These are phyloP conservation scores for Aphyosemion australe DNA, from an alignment of 2,113 vertebrate genomes.

Conservation along the genomic window DNA sequence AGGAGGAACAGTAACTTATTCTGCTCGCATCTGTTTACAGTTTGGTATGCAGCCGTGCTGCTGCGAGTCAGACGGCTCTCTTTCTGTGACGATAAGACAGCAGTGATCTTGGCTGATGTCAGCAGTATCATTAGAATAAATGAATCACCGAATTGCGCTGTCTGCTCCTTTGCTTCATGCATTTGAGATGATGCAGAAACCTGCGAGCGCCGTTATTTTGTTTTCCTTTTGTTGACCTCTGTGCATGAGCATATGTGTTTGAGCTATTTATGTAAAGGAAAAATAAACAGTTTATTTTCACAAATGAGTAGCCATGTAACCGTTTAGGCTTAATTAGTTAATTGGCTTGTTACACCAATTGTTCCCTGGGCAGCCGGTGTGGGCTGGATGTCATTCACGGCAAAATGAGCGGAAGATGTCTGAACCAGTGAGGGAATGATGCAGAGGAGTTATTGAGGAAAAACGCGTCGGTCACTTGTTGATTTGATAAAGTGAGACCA, in stretches of 20 bases:
- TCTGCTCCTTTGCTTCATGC: slow-evolving; percentile 35
- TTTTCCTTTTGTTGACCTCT: slow-evolving; percentile 62
- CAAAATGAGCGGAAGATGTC: slow-evolving; percentile 26
- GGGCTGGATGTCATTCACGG: slow-evolving; percentile 74
- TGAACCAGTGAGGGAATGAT: slow-evolving; percentile 12
- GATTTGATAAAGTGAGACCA: slow-evolving; percentile 67
- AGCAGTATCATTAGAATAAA: slow-evolving; percentile 69
- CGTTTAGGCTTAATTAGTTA: slow-evolving; percentile 81
- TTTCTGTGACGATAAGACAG: slow-evolving; percentile 56
- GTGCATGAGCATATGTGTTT: slow-evolving; percentile 27
- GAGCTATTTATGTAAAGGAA: slow-evolving; percentile 38
- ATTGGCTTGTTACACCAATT: slow-evolving; percentile 76
- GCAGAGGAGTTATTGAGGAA: slow-evolving; percentile 12
- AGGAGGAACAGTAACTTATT: slow-evolving; percentile 62
- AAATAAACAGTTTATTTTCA: slow-evolving; percentile 71
- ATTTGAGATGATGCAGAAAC: slow-evolving; percentile 51
- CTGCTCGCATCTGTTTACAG: slow-evolving; percentile 55
- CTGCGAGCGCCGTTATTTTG: slow-evolving; percentile 25
- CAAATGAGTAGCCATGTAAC: slow-evolving; percentile 77
- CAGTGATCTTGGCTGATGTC: slow-evolving; percentile 70
- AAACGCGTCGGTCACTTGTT: slow-evolving; percentile 25
- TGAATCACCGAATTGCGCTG: slow-evolving; percentile 66
- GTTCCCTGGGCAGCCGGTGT: slow-evolving; percentile 67
- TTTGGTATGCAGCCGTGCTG: slow-evolving; percentile 57
- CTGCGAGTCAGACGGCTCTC: slow-evolving; percentile 49